phyloP scores from a whole-genome alignment of 2,888 invertebrate species.

The Coenonympha arcania region DNA sequence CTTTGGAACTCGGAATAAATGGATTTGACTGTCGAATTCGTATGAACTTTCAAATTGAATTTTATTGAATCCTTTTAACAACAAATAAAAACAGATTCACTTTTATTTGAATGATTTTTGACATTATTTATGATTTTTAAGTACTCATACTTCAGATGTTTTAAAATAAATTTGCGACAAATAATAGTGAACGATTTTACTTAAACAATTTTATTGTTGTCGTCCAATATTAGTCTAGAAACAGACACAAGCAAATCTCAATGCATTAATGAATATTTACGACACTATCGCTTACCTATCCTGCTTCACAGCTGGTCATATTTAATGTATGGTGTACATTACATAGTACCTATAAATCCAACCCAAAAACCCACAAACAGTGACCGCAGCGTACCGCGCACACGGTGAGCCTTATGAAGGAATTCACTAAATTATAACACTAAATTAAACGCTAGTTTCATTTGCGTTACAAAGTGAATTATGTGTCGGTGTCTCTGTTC shows the following conservation, averaged over 20 bases:
- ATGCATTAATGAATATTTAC: slow-evolving; percentile 6
- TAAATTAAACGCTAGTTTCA: slow-evolving; percentile 73
- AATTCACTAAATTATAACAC: slow-evolving; percentile 72
- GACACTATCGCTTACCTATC: slow-evolving; percentile 1
- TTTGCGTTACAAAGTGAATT: slow-evolving; percentile 72
- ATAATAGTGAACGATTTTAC: too few relatives aligned
- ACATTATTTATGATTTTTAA: not conserved
- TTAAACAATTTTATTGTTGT: too few relatives aligned
- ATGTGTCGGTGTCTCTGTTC: slow-evolving; percentile 73
- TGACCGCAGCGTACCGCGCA: slow-evolving; percentile 34
- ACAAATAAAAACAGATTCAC: slow-evolving; percentile 1
- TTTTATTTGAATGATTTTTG: not conserved
- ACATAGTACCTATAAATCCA: slow-evolving; percentile 31
- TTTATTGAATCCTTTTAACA: slow-evolving; percentile 4
- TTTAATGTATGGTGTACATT: slow-evolving; percentile 25
- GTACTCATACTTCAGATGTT: too few relatives aligned
- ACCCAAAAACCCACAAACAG: slow-evolving; percentile 29
- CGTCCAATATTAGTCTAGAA: too few relatives aligned
- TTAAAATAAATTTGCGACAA: too few relatives aligned
- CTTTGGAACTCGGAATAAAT: slow-evolving; percentile 21
- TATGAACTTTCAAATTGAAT: slow-evolving; percentile 17
- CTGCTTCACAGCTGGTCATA: slow-evolving; percentile 15
- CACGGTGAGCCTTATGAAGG: slow-evolving; percentile 54
- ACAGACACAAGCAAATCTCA: not conserved
- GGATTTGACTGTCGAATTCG: slow-evolving; percentile 12